phyloP scores from a whole-genome alignment of 1,140 invertebrate genomes.

The Drosophila chauvacae region DNA sequence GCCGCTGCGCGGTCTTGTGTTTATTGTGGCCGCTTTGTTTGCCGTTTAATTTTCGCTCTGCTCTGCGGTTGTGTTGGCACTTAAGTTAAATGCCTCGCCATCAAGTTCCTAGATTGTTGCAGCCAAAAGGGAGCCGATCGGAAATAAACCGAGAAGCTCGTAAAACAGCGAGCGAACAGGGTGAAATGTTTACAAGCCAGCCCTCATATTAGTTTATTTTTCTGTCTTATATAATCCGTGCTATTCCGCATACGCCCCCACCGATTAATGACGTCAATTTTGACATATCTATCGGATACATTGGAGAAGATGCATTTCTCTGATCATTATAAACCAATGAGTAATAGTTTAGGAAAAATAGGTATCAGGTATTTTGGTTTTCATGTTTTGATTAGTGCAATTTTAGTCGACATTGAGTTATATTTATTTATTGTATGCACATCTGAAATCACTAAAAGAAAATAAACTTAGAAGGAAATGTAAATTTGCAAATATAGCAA shows the following conservation, averaged over 20 bases:
- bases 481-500: neutral
- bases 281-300: neutral
- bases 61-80: constrained; percentile 38
- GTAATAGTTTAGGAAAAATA: neutral
- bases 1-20: constrained; percentile 13
- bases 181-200: constrained; percentile 17
- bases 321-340: constrained; percentile 10
- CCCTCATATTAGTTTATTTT: constrained; percentile 14
- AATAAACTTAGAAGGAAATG: neutral
- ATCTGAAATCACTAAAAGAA: too few relatives aligned
- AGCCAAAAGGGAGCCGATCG: constrained; percentile 13
- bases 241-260: constrained; percentile 11
- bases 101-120: constrained; percentile 41
- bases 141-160: constrained; percentile 31
- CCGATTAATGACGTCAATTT: constrained; percentile 13
- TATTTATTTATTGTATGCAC: neutral
- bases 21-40: constrained; percentile 41
- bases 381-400: constrained; percentile 1
- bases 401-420: neutral
- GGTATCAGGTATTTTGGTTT: neutral
- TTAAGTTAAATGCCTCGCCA: constrained; percentile 41
- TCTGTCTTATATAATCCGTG: constrained; percentile 11
- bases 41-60: constrained; percentile 42
- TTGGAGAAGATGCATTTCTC: neutral
- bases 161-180: constrained; percentile 17